Evolutionary conservation across 1,140 invertebrate species (phyloP).

Genomic region (Drosophila pseudoananassae): DNA sequence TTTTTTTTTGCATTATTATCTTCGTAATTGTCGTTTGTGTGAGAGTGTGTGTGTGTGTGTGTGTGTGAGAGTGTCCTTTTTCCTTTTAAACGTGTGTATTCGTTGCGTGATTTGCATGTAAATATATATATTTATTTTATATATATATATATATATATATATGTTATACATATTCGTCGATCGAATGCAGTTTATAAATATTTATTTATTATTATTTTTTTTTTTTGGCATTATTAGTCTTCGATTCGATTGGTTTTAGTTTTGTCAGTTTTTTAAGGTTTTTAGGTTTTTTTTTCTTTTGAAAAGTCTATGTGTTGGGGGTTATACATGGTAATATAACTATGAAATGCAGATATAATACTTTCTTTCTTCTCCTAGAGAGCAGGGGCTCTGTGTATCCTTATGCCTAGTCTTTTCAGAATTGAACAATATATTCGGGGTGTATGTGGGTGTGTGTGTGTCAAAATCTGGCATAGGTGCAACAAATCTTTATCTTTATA

Average conservation of each 20-base stretch:
- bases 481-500: constrained; percentile 44
- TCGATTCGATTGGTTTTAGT: constrained; percentile 10
- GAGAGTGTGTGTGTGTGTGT: constrained; percentile 21
- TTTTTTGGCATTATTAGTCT: constrained; percentile 29
- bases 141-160: constrained; percentile 15
- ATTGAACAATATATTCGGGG: constrained; percentile 28
- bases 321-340: constrained; percentile 1
- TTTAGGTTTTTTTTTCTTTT: not conserved
- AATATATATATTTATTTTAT: constrained; percentile 20
- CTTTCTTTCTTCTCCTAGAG: not conserved
- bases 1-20: constrained; percentile 36
- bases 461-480: constrained; percentile 54
- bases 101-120: constrained; percentile 53
- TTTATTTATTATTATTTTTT: constrained; percentile 35
- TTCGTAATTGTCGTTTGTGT: constrained; percentile 39
- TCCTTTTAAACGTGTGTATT: constrained; percentile 38
- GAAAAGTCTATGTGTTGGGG: constrained; percentile 1
- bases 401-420: constrained; percentile 6
- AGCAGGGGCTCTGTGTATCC: not conserved
- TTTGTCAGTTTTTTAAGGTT: not conserved
- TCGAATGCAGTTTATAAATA: constrained; percentile 36
- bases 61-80: not conserved
- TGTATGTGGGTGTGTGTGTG: not conserved
- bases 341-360: constrained; percentile 4
- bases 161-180: constrained; percentile 51